phyloP scores from a whole-genome alignment of 2,797 vertebrate species.

The Argya squamiceps region DNA sequence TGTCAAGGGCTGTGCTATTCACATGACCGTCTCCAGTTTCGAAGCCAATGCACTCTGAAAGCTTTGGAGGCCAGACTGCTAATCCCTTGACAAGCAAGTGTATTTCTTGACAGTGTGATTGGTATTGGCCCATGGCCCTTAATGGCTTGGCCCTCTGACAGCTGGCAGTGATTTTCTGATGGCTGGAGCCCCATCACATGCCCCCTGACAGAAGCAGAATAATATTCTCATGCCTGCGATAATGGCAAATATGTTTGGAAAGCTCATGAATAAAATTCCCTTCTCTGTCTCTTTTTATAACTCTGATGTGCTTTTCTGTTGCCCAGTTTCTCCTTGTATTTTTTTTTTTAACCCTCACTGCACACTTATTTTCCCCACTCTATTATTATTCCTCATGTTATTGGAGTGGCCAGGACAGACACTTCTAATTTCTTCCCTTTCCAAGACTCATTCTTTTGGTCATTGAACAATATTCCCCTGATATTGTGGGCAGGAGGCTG shows the following conservation, averaged over 20 bases:
- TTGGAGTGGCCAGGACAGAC: neutral
- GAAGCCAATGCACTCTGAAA: neutral
- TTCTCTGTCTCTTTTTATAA: constrained; percentile 57
- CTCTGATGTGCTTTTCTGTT: constrained; percentile 11
- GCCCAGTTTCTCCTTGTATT: neutral
- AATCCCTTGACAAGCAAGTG: constrained; percentile 49
- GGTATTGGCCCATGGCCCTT: constrained; percentile 40
- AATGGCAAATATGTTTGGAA: constrained; percentile 47
- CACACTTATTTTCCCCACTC: neutral
- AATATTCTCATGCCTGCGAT: constrained; percentile 28
- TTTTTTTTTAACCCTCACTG: neutral
- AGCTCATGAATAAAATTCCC: constrained; percentile 58
- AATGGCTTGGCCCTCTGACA: constrained; percentile 54
- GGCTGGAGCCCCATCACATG: constrained; percentile 41
- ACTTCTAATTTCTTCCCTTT: neutral
- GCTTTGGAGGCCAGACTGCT: constrained; percentile 7
- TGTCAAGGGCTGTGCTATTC: neutral
- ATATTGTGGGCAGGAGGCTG: neutral
- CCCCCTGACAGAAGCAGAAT: constrained; percentile 54
- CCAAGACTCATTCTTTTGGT: neutral
- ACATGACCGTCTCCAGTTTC: neutral
- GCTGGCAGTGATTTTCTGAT: constrained; percentile 54
- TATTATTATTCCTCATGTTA: neutral
- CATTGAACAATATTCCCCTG: neutral
- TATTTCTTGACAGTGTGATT: constrained; percentile 43